Percentiles rank a stretch among this genome's conserved stretches.
Evolutionary conservation across 2,113 vertebrate genomes (phyloP).

Genomic region (Morone saxatilis): DNA sequence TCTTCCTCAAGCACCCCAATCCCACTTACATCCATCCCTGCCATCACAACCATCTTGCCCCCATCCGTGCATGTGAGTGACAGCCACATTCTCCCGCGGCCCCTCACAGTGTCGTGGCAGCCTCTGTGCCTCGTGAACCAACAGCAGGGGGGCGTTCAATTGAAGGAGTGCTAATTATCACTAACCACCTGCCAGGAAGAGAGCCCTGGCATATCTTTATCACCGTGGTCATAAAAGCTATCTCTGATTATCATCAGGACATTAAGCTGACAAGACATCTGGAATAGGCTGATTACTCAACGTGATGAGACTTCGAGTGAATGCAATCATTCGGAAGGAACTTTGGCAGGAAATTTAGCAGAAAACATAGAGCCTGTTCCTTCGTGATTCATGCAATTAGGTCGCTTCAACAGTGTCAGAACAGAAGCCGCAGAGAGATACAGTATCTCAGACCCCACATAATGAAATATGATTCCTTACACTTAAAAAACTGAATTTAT

Average conservation of each 20-base stretch:
- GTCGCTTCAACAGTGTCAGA: neutral
- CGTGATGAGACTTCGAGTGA: constrained; percentile 43
- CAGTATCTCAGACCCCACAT: neutral
- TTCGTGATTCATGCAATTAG: constrained; percentile 14
- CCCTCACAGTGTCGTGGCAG: constrained; percentile 59
- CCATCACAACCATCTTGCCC: constrained; percentile 41
- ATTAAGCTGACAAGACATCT: constrained; percentile 61
- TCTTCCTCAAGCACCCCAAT: constrained; percentile 15
- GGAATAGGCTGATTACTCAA: constrained; percentile 62
- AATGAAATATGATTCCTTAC: neutral
- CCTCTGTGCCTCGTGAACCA: constrained; percentile 70
- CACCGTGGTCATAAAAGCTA: constrained; percentile 59
- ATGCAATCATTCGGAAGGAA: constrained; percentile 47
- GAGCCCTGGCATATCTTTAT: constrained; percentile 64
- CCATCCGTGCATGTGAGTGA: constrained; percentile 60
- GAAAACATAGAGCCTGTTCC: constrained; percentile 3
- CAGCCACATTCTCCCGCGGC: constrained; percentile 59
- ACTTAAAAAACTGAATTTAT: no score
- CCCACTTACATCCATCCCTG: constrained; percentile 41
- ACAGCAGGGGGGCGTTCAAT: constrained; percentile 67
- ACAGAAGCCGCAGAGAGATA: neutral
- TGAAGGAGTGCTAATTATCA: constrained; percentile 76
- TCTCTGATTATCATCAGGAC: constrained; percentile 65
- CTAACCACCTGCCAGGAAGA: constrained; percentile 71
- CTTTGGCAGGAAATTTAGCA: constrained; percentile 23